phyloP scores from a whole-genome alignment of 2,113 vertebrate genomes.

The Sisor rabdophorus region DNA sequence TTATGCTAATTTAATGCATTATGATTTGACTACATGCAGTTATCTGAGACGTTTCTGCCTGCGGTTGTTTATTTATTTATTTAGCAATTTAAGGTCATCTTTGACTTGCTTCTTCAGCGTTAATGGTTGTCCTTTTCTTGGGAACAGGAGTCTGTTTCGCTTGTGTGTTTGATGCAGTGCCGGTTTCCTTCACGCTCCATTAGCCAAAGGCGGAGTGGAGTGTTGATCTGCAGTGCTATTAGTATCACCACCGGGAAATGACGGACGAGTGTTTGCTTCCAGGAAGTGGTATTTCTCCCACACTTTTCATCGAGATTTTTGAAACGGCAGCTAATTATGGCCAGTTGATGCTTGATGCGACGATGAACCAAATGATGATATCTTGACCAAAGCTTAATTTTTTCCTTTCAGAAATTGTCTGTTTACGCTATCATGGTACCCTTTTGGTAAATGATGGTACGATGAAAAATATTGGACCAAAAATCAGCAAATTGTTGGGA shows the following conservation, averaged over 20 bases:
- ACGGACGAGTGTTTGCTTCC: slow-evolving; percentile 1
- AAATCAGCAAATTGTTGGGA: slow-evolving; percentile 3
- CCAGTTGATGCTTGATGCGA: slow-evolving; percentile 4
- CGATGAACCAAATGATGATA: too few relatives aligned
- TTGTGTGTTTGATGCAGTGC: slow-evolving; percentile 54
- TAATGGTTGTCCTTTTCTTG: slow-evolving; percentile 23
- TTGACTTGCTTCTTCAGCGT: background rate
- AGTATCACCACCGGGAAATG: slow-evolving; percentile 10
- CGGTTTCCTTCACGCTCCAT: slow-evolving; percentile 65
- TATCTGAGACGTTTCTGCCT: background rate
- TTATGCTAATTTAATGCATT: too few relatives aligned
- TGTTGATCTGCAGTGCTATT: slow-evolving; percentile 23
- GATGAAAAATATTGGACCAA: background rate
- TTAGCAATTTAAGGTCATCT: background rate
- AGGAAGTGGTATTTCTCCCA: background rate
- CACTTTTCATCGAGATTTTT: background rate
- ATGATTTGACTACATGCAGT: background rate
- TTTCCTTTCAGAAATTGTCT: background rate
- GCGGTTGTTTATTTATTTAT: background rate
- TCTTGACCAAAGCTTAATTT: background rate
- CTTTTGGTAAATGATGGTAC: background rate
- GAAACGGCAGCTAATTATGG: slow-evolving; percentile 11
- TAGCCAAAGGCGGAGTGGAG: slow-evolving; percentile 58
- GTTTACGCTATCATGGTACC: background rate
- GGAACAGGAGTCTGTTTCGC: slow-evolving; percentile 18